Conservation (phyloP, 2,888 invertebrate genomes). For the Hydriomena furcata region DNA sequence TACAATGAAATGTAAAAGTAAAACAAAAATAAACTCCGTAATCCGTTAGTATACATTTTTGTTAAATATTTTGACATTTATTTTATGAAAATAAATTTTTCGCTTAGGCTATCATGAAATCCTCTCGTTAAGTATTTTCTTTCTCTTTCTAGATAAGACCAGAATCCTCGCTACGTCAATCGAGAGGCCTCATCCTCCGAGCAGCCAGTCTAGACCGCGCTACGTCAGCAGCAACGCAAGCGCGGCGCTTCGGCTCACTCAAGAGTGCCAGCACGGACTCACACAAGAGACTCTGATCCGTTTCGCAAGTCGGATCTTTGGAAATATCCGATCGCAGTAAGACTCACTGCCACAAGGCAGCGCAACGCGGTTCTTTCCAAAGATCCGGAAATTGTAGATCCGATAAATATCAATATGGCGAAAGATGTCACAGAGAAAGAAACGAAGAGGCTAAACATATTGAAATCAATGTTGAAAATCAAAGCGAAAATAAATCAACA, state of each 20-base stretch:
- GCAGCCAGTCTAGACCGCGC: constrained; percentile 77
- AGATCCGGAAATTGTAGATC: constrained; percentile 22
- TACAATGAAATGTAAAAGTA: too few relatives aligned
- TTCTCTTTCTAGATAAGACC: constrained; percentile 49
- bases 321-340: constrained; percentile 41
- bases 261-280: constrained; percentile 72
- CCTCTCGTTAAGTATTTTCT: neutral
- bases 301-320: constrained; percentile 51
- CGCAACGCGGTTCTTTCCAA: constrained; percentile 31
- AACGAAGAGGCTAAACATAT: constrained; percentile 3
- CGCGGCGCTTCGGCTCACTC: constrained; percentile 65
- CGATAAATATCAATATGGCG: neutral
- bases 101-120: too few relatives aligned
- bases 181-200: constrained; percentile 72
- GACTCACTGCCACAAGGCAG: constrained; percentile 4
- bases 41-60: too few relatives aligned
- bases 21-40: too few relatives aligned
- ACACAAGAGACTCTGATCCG: constrained; percentile 80
- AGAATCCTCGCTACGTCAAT: constrained; percentile 58
- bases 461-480: neutral
- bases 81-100: too few relatives aligned
- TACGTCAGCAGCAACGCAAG: constrained; percentile 51
- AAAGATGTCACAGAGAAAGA: neutral
- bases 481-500: constrained; percentile 1
- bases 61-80: too few relatives aligned